A percentile compares a stretch with the other conserved stretches of the same genome.
Evolutionary conservation across 2,888 invertebrate species (phyloP).

Genomic region (Liopterus haemorrhoidalis): DNA sequence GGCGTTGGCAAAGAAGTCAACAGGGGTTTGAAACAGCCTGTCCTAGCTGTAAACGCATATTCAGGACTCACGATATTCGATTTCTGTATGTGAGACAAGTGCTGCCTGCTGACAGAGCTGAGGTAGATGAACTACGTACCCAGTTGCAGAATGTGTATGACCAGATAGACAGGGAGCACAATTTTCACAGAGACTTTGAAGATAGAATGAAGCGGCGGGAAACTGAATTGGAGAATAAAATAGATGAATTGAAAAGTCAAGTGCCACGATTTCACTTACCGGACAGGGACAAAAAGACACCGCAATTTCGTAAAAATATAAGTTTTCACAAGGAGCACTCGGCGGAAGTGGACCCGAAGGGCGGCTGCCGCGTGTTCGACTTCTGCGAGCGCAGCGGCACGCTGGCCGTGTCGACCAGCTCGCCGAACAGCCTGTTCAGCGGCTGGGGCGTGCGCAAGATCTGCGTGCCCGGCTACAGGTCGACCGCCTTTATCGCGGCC

Average conservation of each 20-base stretch:
- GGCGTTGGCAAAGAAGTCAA: conserved; percentile 61
- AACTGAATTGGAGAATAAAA: too few relatives aligned
- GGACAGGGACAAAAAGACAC: too few relatives aligned
- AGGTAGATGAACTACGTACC: conserved; percentile 63
- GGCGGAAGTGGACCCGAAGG: conserved; percentile 60
- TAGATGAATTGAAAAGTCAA: too few relatives aligned
- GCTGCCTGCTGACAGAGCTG: conserved; percentile 71
- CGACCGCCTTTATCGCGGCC: conserved; percentile 62
- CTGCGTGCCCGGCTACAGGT: conserved; percentile 57
- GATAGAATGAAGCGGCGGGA: too few relatives aligned
- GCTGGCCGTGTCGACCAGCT: conserved; percentile 70
- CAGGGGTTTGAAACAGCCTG: too few relatives aligned
- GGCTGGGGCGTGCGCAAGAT: conserved; percentile 78
- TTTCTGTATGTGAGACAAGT: conserved; percentile 72
- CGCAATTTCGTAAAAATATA: too few relatives aligned
- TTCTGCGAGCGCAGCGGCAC: conserved; percentile 59
- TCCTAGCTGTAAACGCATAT: conserved; percentile 81
- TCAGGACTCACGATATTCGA: conserved; percentile 63
- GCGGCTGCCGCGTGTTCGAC: conserved; percentile 74
- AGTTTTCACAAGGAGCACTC: conserved; percentile 60
- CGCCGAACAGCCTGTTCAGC: conserved; percentile 62
- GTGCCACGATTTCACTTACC: too few relatives aligned
- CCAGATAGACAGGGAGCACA: too few relatives aligned
- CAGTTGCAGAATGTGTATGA: too few relatives aligned
- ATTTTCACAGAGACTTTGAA: too few relatives aligned